These are phyloP conservation scores for Morone chrysops DNA, from an alignment of 2,113 vertebrate species.

Conservation along the genomic window DNA sequence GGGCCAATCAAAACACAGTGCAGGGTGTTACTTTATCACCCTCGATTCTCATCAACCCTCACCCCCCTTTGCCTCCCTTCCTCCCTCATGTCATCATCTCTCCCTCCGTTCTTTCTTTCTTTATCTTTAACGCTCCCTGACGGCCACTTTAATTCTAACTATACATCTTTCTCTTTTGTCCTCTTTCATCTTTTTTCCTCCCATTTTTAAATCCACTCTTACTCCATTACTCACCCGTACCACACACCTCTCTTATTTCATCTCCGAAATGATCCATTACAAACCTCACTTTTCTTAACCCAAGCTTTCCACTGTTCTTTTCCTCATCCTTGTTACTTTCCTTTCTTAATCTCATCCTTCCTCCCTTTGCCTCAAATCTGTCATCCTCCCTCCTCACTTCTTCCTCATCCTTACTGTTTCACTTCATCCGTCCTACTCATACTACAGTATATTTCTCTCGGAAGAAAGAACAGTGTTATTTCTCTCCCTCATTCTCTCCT, in stretches of 20 bases:
- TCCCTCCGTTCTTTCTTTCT: slow-evolving; percentile 3
- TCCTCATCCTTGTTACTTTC: not conserved
- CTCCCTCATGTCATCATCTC: slow-evolving; percentile 53
- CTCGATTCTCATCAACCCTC: slow-evolving; percentile 46
- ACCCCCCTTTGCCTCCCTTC: slow-evolving; percentile 10
- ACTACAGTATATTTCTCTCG: not conserved
- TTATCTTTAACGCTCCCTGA: slow-evolving; percentile 21
- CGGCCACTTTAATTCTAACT: slow-evolving; percentile 20
- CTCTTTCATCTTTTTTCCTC: slow-evolving; percentile 35
- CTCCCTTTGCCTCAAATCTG: slow-evolving; percentile 1
- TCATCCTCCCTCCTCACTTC: not conserved
- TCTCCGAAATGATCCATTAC: slow-evolving; percentile 28
- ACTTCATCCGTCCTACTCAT: not conserved
- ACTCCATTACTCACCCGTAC: slow-evolving; percentile 11
- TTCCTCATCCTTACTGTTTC: not conserved
- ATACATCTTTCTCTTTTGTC: slow-evolving; percentile 32
- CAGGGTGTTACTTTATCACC: slow-evolving; percentile 66
- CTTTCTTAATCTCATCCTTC: slow-evolving; percentile 6
- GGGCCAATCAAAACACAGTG: slow-evolving; percentile 60
- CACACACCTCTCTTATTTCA: slow-evolving; percentile 12
- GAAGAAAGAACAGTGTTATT: not conserved
- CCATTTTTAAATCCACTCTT: slow-evolving; percentile 12
- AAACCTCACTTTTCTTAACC: slow-evolving; percentile 10
- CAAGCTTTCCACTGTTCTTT: slow-evolving; percentile 9
- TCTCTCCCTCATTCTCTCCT: not conserved